Conservation (phyloP, 2,113 vertebrate genomes). For the Microtus ochrogaster region DNA sequence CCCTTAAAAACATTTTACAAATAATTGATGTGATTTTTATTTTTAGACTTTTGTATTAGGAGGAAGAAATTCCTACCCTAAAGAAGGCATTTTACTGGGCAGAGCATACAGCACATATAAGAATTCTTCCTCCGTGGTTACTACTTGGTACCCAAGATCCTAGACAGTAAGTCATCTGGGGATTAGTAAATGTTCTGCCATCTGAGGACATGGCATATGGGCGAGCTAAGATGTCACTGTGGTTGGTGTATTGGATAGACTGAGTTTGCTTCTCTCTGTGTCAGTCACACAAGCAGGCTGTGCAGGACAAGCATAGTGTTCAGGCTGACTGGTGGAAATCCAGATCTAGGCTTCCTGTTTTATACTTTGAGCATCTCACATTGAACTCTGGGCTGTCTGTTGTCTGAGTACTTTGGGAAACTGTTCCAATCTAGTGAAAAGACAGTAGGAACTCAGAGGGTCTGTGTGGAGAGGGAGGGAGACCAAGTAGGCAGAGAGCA, state of each 20-base stretch:
- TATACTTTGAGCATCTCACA: background rate
- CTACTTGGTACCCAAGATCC: background rate
- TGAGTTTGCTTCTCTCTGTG: background rate
- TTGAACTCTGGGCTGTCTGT: background rate
- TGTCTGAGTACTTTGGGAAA: background rate
- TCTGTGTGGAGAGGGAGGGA: no score
- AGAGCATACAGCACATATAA: background rate
- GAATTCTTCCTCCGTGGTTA: background rate
- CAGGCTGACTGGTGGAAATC: background rate
- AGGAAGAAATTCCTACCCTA: background rate
- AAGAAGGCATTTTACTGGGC: background rate
- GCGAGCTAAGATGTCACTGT: background rate
- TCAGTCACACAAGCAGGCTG: background rate
- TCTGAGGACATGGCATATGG: background rate
- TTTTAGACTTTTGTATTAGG: constrained; percentile 1
- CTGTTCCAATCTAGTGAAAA: background rate
- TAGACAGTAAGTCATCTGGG: background rate
- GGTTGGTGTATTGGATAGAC: background rate
- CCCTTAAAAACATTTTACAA: background rate
- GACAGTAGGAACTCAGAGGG: no score
- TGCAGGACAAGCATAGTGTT: background rate
- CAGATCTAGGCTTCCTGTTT: background rate
- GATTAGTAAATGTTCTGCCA: background rate
- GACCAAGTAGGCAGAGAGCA: background rate
- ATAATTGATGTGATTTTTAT: background rate